These are phyloP conservation scores for Perccottus glenii DNA, from an alignment of 2,113 vertebrate genomes.

Conservation along the genomic window DNA sequence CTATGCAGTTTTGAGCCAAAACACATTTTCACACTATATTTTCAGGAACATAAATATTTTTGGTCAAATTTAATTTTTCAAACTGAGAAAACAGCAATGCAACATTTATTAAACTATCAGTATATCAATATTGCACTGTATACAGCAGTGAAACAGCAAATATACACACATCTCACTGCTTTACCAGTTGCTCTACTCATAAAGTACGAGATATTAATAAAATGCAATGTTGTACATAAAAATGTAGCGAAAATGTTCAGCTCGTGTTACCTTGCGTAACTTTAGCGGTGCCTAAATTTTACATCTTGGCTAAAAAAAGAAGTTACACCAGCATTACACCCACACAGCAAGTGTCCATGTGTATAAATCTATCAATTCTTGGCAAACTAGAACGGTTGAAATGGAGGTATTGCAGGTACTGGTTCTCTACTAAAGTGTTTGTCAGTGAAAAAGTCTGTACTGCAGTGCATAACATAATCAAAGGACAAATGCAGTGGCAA, in stretches of 20 bases:
- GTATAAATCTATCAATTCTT: constrained; percentile 48
- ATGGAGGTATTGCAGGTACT: constrained; percentile 37
- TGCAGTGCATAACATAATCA: constrained; percentile 13
- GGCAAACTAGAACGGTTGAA: constrained; percentile 25
- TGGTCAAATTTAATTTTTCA: not conserved
- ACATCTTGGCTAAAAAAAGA: constrained; percentile 52
- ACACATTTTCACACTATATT: not conserved
- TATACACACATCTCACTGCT: not conserved
- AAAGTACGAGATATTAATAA: constrained; percentile 9
- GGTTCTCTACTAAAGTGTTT: constrained; percentile 33
- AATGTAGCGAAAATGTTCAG: constrained; percentile 49
- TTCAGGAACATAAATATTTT: too few species aligned
- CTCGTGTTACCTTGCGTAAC: constrained; percentile 24
- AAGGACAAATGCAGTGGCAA: constrained; percentile 29
- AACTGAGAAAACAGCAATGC: not conserved
- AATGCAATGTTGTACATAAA: constrained; percentile 30
- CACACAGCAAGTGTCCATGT: constrained; percentile 54
- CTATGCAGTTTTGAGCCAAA: not conserved
- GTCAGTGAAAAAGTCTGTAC: constrained; percentile 23
- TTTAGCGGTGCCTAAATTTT: constrained; percentile 36
- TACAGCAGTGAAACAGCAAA: not conserved
- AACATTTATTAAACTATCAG: not conserved
- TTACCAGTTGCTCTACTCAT: not conserved
- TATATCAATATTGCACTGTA: not conserved
- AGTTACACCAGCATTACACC: constrained; percentile 41